Evolutionary conservation across 1,140 invertebrate genomes (phyloP).

Genomic region (Drosophila simulans): DNA sequence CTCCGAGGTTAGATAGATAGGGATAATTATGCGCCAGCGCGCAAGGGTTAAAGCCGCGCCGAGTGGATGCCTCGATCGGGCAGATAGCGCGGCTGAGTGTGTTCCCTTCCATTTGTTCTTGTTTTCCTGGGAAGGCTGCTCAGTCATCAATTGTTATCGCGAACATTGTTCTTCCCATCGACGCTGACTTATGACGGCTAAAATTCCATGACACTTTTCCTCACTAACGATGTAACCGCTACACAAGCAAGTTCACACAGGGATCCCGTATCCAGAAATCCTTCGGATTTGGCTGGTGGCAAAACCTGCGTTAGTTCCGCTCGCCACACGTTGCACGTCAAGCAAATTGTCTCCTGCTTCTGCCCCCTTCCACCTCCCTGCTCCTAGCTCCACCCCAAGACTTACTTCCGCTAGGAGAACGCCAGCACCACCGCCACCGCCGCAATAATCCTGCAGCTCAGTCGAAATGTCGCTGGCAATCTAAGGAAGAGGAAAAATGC

Average conservation of each 20-base stretch:
- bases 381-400: background rate
- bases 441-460: conserved; percentile 80
- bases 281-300: conserved; percentile 28
- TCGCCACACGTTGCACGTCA: conserved; percentile 79
- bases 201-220: conserved; percentile 39
- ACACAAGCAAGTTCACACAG: background rate
- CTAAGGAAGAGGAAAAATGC: conserved; percentile 75
- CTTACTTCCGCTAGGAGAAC: conserved; percentile 17
- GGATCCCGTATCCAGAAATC: conserved; percentile 26
- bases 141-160: conserved; percentile 29
- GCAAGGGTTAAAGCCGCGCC: conserved; percentile 30
- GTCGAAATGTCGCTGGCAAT: conserved; percentile 75
- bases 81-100: conserved; percentile 16
- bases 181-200: conserved; percentile 31
- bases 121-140: background rate
- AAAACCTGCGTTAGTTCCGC: conserved; percentile 69
- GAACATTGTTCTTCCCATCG: conserved; percentile 19
- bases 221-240: conserved; percentile 40
- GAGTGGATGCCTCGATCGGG: conserved; percentile 1
- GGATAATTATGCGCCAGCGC: conserved; percentile 67
- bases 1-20: conserved; percentile 45
- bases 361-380: background rate
- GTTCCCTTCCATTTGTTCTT: background rate
- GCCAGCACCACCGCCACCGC: conserved; percentile 12
- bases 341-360: conserved; percentile 70